phyloP scores from a whole-genome alignment of 2,888 invertebrate genomes.

The Cheilosia vernalis region DNA sequence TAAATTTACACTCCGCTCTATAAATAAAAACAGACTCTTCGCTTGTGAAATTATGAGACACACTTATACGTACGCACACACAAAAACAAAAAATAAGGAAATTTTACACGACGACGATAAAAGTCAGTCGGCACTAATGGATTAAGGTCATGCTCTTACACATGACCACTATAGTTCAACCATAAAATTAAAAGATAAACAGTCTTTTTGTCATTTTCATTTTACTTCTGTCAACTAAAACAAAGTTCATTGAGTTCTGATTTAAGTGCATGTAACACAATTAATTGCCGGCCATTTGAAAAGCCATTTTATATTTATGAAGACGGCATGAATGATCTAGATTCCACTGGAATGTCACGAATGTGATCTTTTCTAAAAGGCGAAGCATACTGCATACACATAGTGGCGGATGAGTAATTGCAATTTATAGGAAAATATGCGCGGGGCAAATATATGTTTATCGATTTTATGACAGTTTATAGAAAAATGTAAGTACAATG shows the following conservation, averaged over 20 bases:
- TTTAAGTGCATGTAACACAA: conserved; percentile 25
- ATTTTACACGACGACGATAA: background rate
- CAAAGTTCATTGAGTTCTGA: conserved; percentile 57
- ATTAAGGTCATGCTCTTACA: conserved; percentile 46
- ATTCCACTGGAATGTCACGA: background rate
- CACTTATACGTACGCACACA: too few relatives aligned
- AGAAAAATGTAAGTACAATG: background rate
- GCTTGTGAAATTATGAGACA: too few relatives aligned
- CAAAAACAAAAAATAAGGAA: too few relatives aligned
- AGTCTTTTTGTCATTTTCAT: background rate
- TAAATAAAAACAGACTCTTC: background rate
- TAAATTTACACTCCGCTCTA: background rate
- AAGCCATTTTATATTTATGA: background rate
- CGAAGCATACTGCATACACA: background rate
- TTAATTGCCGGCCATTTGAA: conserved; percentile 41
- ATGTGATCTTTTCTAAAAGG: conserved; percentile 2
- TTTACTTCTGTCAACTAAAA: background rate
- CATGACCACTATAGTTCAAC: conserved; percentile 12
- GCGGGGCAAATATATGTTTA: background rate
- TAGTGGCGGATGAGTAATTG: conserved; percentile 3
- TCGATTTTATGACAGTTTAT: background rate
- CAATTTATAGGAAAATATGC: background rate
- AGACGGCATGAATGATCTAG: background rate
- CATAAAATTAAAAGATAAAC: background rate
- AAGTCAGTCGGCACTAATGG: conserved; percentile 12